Evolutionary conservation across 2,888 invertebrate genomes (phyloP).

Genomic region (Podabrus alpinus): DNA sequence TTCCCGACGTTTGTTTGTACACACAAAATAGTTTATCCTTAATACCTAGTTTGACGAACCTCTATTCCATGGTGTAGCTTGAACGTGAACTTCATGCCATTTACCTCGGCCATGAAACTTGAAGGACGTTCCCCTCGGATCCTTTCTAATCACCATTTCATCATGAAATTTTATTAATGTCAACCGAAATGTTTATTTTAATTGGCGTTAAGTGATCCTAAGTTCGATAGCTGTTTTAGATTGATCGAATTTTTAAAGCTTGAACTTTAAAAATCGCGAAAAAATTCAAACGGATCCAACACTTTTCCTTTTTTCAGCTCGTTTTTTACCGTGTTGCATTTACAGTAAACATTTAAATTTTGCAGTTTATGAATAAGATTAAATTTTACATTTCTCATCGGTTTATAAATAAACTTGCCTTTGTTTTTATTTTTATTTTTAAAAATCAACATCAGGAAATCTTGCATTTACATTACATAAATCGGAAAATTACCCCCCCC

Average conservation of each 20-base stretch:
- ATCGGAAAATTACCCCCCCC: background rate
- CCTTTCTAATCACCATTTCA: conserved; percentile 44
- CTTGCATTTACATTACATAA: background rate
- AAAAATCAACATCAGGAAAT: background rate
- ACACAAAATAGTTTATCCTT: background rate
- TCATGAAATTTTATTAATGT: conserved; percentile 31
- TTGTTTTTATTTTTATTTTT: background rate
- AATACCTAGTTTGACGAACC: conserved; percentile 15
- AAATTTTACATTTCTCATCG: background rate
- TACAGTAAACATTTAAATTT: background rate
- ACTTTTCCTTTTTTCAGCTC: background rate
- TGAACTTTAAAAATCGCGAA: background rate
- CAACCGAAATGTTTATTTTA: conserved; percentile 11
- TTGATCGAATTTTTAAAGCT: background rate
- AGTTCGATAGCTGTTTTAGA: background rate
- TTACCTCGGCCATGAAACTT: conserved; percentile 54
- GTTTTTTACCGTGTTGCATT: background rate
- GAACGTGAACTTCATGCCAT: conserved; percentile 55
- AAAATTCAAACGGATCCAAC: background rate
- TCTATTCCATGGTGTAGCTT: conserved; percentile 26
- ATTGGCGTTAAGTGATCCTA: background rate
- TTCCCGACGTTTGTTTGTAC: background rate
- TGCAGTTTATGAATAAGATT: background rate
- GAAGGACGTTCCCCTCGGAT: conserved; percentile 44
- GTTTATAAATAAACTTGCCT: background rate